Evolutionary conservation across 2,113 vertebrate species (phyloP).

Genomic region (Meriones unguiculatus): DNA sequence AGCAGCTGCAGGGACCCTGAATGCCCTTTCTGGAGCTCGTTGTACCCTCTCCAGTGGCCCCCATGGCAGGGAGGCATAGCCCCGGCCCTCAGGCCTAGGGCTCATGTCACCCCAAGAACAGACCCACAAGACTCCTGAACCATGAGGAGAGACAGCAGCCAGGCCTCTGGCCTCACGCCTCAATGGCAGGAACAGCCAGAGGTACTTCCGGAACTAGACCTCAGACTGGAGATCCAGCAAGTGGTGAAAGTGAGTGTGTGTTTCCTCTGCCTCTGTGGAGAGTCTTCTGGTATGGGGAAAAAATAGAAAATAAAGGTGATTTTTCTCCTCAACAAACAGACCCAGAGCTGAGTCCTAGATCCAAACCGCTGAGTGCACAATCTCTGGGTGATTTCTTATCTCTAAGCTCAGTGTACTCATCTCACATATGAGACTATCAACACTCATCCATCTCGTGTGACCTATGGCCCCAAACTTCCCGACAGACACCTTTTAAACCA

Average conservation of each 20-base stretch:
- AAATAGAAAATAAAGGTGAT: background rate
- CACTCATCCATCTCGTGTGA: background rate
- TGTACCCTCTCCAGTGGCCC: background rate
- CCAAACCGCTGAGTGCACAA: background rate
- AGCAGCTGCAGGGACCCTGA: background rate
- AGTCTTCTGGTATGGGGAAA: background rate
- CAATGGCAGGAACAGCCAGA: background rate
- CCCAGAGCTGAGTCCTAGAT: background rate
- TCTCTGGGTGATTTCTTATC: background rate
- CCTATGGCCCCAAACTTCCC: background rate
- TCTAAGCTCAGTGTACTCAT: background rate
- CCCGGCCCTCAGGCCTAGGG: background rate
- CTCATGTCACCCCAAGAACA: background rate
- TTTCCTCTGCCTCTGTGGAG: background rate
- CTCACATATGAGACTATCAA: accelerated
- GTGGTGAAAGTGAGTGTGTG: background rate
- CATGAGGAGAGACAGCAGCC: background rate
- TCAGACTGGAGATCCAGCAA: background rate
- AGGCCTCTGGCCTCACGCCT: background rate
- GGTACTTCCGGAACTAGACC: background rate
- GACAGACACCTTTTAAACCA: background rate
- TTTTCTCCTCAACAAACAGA: background rate
- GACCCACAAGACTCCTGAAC: background rate
- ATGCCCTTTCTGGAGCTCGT: background rate
- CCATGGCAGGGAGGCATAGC: background rate